Evolutionary conservation across 2,113 vertebrate genomes (phyloP).

Genomic region (Suricata suricatta): DNA sequence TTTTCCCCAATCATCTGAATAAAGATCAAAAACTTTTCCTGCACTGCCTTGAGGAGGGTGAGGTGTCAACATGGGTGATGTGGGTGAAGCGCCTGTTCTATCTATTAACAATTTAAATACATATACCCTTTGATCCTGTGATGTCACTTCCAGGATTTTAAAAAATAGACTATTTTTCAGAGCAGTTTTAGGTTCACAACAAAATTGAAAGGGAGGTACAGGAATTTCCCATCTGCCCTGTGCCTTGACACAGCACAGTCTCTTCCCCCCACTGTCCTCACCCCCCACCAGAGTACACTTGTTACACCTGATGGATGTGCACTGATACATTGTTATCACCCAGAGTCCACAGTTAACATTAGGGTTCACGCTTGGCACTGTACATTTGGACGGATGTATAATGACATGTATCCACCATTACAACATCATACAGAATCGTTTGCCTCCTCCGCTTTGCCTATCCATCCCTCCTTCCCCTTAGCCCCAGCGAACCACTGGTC

Average conservation of each 20-base stretch:
- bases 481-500: too few species aligned
- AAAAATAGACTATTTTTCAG: neutral
- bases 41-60: neutral
- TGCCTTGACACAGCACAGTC: neutral
- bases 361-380: neutral
- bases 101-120: neutral
- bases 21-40: neutral
- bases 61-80: neutral
- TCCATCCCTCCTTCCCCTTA: neutral
- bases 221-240: neutral
- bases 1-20: neutral
- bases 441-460: neutral
- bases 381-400: neutral
- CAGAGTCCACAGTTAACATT: neutral
- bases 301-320: neutral
- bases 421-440: neutral
- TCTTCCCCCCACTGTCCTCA: neutral
- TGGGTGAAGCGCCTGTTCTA: neutral
- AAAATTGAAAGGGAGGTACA: too few species aligned
- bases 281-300: neutral
- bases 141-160: neutral
- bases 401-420: too few species aligned
- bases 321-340: neutral
- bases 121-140: neutral
- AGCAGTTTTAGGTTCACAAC: neutral